phyloP scores from a whole-genome alignment of 2,797 vertebrate genomes.

The Ctenopoma kingsleyae region DNA sequence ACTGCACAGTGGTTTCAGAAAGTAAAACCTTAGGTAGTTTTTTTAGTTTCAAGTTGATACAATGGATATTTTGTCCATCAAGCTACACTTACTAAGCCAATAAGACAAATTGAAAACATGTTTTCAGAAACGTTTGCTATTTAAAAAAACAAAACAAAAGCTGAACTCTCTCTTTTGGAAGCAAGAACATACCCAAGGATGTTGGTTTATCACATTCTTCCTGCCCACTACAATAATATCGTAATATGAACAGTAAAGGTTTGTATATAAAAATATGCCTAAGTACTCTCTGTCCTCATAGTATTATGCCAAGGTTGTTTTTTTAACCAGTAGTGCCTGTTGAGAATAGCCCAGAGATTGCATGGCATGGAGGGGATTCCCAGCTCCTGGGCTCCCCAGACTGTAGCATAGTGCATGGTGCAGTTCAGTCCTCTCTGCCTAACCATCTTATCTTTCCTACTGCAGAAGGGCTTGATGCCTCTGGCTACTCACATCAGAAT shows the following conservation, averaged over 20 bases:
- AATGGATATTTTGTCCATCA: too few species aligned
- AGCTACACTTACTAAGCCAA: too few species aligned
- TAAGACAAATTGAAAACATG: too few species aligned
- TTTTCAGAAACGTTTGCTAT: too few species aligned
- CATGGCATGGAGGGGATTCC: constrained; percentile 78
- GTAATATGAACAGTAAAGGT: background rate
- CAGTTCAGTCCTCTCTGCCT: constrained; percentile 51
- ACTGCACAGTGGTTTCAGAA: too few species aligned
- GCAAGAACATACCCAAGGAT: too few species aligned
- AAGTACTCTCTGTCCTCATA: constrained; percentile 11
- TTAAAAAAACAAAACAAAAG: background rate
- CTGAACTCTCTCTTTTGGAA: background rate
- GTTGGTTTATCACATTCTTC: background rate
- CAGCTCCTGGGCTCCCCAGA: constrained; percentile 50
- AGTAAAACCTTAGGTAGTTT: too few species aligned
- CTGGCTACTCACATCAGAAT: constrained; percentile 60
- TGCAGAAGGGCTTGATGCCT: constrained; percentile 67
- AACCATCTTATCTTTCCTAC: constrained; percentile 69
- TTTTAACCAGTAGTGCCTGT: constrained; percentile 30
- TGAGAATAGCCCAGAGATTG: constrained; percentile 69
- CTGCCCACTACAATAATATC: background rate
- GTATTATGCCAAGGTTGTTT: constrained; percentile 39
- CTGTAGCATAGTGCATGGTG: constrained; percentile 49
- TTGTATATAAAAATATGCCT: constrained; percentile 22
- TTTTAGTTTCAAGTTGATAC: too few species aligned